Percentiles rank a stretch among this genome's conserved stretches.
These are phyloP conservation scores for Larimichthys crocea DNA, from an alignment of 2,113 vertebrate species.

Conservation along the genomic window DNA sequence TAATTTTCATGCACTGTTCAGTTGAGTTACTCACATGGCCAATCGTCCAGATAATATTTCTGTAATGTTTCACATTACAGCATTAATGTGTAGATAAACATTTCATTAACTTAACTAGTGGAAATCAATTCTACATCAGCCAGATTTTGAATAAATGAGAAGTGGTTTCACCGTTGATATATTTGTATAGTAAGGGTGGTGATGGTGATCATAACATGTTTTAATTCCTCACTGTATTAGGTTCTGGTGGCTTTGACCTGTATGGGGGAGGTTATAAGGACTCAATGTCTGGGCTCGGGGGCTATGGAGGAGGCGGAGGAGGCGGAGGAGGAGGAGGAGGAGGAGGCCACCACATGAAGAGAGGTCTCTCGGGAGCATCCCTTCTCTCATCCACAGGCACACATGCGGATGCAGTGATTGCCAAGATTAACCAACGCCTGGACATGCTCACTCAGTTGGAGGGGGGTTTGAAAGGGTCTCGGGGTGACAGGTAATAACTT, in stretches of 20 bases:
- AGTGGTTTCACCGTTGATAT: background rate
- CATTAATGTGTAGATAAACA: background rate
- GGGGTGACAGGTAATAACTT: constrained; percentile 80
- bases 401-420: constrained; percentile 87
- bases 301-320: constrained; percentile 68
- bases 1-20: background rate
- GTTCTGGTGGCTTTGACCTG: constrained; percentile 78
- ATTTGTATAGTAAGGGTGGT: background rate
- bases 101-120: too few species aligned
- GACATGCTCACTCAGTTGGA: constrained; percentile 87
- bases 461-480: constrained; percentile 76
- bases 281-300: constrained; percentile 79
- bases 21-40: background rate
- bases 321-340: constrained; percentile 52
- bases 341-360: constrained; percentile 74
- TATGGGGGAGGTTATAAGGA: constrained; percentile 82
- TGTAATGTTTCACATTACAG: background rate
- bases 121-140: background rate
- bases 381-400: constrained; percentile 78
- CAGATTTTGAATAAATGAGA: background rate
- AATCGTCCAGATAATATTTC: background rate
- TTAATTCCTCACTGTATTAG: constrained; percentile 41
- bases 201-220: background rate
- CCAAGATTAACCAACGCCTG: constrained; percentile 92
- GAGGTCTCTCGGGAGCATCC: constrained; percentile 73